phyloP scores from a whole-genome alignment of 2,888 invertebrate species.

The Salticus scenicus region DNA sequence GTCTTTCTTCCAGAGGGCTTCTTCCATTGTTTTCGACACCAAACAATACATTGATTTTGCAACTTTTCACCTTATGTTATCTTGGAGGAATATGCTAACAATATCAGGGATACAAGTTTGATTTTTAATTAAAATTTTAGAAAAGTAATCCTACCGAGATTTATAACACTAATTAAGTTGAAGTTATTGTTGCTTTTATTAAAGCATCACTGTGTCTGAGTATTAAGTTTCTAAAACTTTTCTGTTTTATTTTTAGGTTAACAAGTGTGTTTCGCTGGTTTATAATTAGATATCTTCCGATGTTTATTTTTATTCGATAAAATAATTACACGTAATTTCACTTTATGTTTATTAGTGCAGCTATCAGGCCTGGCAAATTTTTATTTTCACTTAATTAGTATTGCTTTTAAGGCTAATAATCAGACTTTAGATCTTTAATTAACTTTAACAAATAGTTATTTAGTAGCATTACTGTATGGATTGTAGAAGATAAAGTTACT shows the following conservation, averaged over 20 bases:
- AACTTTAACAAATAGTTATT: too few species aligned
- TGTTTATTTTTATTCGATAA: not conserved
- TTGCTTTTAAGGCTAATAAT: too few species aligned
- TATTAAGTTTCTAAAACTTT: not conserved
- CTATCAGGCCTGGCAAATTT: too few species aligned
- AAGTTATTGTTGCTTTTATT: not conserved
- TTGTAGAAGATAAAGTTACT: too few species aligned
- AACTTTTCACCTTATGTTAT: not conserved
- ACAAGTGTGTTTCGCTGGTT: not conserved
- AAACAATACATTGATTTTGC: not conserved
- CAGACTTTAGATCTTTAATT: too few species aligned
- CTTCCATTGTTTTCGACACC: not conserved
- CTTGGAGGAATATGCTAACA: not conserved
- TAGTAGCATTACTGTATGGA: too few species aligned
- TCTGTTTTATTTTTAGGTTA: not conserved
- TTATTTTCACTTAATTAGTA: too few species aligned
- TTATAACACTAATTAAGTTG: not conserved
- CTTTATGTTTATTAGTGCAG: too few species aligned
- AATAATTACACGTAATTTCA: not conserved
- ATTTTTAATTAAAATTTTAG: not conserved
- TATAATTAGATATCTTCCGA: not conserved
- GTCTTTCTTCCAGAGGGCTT: not conserved
- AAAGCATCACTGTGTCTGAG: not conserved
- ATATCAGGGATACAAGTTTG: not conserved
- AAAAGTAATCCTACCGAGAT: not conserved